Conservation (phyloP, 2,888 invertebrate genomes). For the Noctua pronuba region DNA sequence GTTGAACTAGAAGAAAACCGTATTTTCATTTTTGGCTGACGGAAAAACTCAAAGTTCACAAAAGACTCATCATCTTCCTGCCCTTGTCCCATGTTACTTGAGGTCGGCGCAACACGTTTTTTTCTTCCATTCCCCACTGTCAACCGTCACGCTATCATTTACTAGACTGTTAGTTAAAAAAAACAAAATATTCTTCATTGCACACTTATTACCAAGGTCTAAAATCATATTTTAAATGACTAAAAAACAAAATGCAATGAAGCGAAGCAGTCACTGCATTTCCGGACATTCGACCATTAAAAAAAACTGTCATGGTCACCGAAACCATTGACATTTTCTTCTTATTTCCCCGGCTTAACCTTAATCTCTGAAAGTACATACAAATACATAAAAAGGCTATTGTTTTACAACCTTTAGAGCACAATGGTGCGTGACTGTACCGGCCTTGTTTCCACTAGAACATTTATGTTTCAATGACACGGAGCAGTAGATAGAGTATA, state of each 20-base stretch:
- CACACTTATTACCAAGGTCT: constrained; percentile 2
- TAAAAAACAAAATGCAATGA: background rate
- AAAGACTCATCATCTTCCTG: too few relatives aligned
- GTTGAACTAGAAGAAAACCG: too few relatives aligned
- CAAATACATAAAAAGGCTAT: constrained; percentile 50
- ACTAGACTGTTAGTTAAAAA: too few relatives aligned
- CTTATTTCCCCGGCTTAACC: constrained; percentile 26
- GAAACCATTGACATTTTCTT: constrained; percentile 23
- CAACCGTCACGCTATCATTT: too few relatives aligned
- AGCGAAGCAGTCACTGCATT: constrained; percentile 9
- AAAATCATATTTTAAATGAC: background rate
- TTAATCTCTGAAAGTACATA: constrained; percentile 31
- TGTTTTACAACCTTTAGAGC: constrained; percentile 52
- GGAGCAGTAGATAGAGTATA: background rate
- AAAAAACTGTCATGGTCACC: constrained; percentile 40
- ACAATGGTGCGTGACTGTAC: constrained; percentile 63
- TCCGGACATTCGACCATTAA: constrained; percentile 35
- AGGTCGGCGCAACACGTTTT: too few relatives aligned
- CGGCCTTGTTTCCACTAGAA: constrained; percentile 54
- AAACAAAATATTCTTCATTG: background rate
- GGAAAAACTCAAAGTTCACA: background rate
- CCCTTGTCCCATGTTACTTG: too few relatives aligned
- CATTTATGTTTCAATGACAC: constrained; percentile 59
- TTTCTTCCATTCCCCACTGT: too few relatives aligned
- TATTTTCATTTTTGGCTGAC: background rate